phyloP scores from a whole-genome alignment of 2,888 invertebrate species.

The Rhimphoctona megacephalus region DNA sequence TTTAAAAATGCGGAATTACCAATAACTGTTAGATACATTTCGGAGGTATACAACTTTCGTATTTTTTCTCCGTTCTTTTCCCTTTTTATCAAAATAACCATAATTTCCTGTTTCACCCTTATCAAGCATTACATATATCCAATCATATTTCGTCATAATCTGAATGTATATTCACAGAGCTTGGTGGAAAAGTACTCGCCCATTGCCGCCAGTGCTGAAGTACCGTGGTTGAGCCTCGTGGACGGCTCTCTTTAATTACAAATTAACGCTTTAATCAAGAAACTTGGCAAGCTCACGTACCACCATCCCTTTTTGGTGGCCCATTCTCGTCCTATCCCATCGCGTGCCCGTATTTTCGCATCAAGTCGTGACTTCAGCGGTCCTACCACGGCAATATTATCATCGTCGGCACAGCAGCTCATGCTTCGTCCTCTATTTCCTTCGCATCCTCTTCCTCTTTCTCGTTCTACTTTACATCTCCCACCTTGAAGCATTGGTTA shows the following conservation, averaged over 20 bases:
- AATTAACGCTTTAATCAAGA: slow-evolving; percentile 82
- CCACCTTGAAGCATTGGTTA: slow-evolving; percentile 22
- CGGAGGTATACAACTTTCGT: not conserved
- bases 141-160: slow-evolving; percentile 8
- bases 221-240: slow-evolving; percentile 56
- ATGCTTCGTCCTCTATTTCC: slow-evolving; percentile 41
- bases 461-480: slow-evolving; percentile 22
- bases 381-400: slow-evolving; percentile 77
- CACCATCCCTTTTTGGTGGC: slow-evolving; percentile 42
- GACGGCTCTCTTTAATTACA: slow-evolving; percentile 78
- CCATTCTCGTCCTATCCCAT: slow-evolving; percentile 34
- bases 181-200: slow-evolving; percentile 8
- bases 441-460: slow-evolving; percentile 7
- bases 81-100: not conserved
- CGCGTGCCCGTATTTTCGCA: slow-evolving; percentile 77
- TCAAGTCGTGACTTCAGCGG: slow-evolving; percentile 69
- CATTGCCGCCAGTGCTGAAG: slow-evolving; percentile 25
- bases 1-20: not conserved
- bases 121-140: not conserved
- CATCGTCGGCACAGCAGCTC: slow-evolving; percentile 74
- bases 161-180: slow-evolving; percentile 20
- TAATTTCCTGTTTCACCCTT: not conserved
- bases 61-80: not conserved
- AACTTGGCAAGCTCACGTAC: slow-evolving; percentile 76
- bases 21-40: not conserved